A percentile compares a stretch with the other conserved stretches of the same genome.
These are phyloP conservation scores for Chiroxiphia lanceolata DNA, from an alignment of 2,797 vertebrate genomes.

Conservation along the genomic window DNA sequence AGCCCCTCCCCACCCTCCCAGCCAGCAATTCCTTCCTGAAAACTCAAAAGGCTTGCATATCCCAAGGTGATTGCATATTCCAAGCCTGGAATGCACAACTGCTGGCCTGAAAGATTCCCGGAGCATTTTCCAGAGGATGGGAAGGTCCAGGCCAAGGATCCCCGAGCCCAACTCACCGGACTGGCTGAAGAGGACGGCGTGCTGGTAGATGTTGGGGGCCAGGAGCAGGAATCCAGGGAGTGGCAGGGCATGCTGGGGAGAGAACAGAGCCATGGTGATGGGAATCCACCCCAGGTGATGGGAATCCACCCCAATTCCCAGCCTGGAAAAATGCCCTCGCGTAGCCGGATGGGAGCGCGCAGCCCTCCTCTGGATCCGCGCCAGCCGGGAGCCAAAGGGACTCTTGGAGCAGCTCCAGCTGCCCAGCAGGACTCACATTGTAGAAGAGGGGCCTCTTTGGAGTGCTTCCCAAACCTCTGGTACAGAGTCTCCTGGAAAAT, in stretches of 20 bases:
- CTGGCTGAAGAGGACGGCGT: slow-evolving; percentile 86
- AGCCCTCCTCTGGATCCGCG: neutral
- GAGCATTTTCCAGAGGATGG: neutral
- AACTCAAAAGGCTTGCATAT: neutral
- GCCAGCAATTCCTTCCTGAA: neutral
- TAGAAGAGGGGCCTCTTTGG: slow-evolving; percentile 96
- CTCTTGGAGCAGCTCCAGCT: neutral
- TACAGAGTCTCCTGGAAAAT: slow-evolving; percentile 96
- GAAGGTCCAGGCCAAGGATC: neutral
- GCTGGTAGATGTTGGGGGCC: slow-evolving; percentile 89
- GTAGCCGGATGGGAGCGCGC: neutral
- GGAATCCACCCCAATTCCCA: neutral
- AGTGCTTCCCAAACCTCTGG: slow-evolving; percentile 89
- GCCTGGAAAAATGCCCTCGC: neutral
- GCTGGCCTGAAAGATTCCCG: neutral
- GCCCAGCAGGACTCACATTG: slow-evolving; percentile 81
- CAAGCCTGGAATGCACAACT: fast-evolving
- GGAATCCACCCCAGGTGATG: neutral
- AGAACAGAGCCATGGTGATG: neutral
- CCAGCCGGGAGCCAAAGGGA: neutral
- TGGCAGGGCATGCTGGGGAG: slow-evolving; percentile 87
- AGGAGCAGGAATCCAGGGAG: slow-evolving; percentile 94
- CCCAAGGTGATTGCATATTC: too few relatives aligned
- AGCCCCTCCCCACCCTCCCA: neutral
- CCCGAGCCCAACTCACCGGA: slow-evolving; percentile 81